phyloP scores from a whole-genome alignment of 2,888 invertebrate genomes.

The Hydroisotoma schaefferi region DNA sequence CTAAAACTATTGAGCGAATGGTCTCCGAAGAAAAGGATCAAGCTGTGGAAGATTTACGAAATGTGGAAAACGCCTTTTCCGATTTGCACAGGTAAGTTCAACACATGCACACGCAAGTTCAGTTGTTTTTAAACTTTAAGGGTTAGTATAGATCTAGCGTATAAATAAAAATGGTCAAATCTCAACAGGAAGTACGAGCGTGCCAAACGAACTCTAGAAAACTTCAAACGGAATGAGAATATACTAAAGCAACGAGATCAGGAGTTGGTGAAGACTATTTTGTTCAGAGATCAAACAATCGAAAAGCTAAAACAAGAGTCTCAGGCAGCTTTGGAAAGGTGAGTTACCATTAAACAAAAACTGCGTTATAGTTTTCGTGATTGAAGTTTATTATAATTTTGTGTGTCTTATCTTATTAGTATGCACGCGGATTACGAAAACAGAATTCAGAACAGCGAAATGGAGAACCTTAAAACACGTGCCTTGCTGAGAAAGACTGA shows the following conservation, averaged over 20 bases:
- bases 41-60: constrained; percentile 61
- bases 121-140: background rate
- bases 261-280: constrained; percentile 68
- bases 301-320: constrained; percentile 84
- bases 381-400: background rate
- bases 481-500: constrained; percentile 86
- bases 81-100: constrained; percentile 59
- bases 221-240: constrained; percentile 71
- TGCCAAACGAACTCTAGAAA: constrained; percentile 65
- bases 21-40: constrained; percentile 59
- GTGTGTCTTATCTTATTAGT: constrained; percentile 55
- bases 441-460: constrained; percentile 68
- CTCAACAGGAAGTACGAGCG: constrained; percentile 61
- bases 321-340: constrained; percentile 81
- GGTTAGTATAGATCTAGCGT: background rate
- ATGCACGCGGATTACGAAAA: constrained; percentile 79
- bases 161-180: too few species aligned
- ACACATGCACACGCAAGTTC: background rate
- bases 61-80: constrained; percentile 63
- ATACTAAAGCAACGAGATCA: constrained; percentile 63
- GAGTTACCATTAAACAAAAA: constrained; percentile 50
- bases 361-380: background rate
- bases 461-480: constrained; percentile 76
- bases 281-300: constrained; percentile 76
- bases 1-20: constrained; percentile 52